Conservation (phyloP, 2,113 vertebrate genomes). For the Gallinago paraguaiae region DNA sequence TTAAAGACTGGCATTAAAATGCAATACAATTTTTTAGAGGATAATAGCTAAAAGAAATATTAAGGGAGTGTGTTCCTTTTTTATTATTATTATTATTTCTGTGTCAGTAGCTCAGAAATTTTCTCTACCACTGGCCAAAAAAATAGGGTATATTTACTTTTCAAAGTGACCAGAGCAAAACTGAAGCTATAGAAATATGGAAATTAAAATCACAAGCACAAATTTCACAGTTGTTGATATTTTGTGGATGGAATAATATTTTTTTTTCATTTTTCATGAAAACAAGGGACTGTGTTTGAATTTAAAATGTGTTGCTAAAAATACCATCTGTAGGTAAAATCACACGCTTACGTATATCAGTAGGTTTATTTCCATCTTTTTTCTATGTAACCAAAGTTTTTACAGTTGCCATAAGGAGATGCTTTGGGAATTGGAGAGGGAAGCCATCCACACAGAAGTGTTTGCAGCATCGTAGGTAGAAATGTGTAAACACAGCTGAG, state of each 20-base stretch:
- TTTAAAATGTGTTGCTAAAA: neutral
- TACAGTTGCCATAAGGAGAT: neutral
- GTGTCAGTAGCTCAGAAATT: neutral
- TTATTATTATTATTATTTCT: neutral
- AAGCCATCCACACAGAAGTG: neutral
- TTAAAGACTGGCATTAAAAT: neutral
- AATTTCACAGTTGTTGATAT: neutral
- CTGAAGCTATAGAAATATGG: neutral
- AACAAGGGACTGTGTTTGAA: neutral
- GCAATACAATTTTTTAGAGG: neutral
- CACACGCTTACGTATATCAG: accelerated
- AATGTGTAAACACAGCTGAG: constrained; percentile 3
- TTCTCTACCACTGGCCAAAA: neutral
- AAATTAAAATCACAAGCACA: neutral
- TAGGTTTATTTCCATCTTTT: neutral
- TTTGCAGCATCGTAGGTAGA: neutral
- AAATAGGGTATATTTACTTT: neutral
- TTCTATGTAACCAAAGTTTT: neutral
- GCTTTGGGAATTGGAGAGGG: neutral
- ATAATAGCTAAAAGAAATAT: neutral
- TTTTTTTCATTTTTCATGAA: neutral
- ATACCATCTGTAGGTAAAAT: neutral
- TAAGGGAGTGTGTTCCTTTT: neutral
- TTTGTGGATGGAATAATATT: neutral
- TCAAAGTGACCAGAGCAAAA: neutral